Evolutionary conservation across 2,113 vertebrate genomes (phyloP), one percentile per base, ranked within the genome.

Genomic region (Seriola dumerili): DNA sequence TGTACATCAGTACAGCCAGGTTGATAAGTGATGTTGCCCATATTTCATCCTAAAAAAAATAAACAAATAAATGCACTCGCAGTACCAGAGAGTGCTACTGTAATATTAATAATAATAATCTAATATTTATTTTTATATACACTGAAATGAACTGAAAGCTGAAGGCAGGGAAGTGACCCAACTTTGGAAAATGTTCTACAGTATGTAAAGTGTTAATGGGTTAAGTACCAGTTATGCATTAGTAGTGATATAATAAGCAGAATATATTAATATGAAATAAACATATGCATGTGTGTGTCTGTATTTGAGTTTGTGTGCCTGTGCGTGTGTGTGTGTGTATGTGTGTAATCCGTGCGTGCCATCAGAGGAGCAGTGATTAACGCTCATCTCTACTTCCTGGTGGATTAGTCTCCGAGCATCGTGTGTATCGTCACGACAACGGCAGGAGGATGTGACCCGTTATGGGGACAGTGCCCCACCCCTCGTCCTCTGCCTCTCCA

Each of bases 261-360:
- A 72, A 42, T 67, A 21, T 40, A 40, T 21, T n/a, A 16, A 7
- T 57, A 70, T 54, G n/a, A 29, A 29, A 40, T 36, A 29, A 46
- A 52, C 19, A 55, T 17, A 36, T 44, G 14, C 13, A 54, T 62
- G 21, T 68, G 40, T 80, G 64, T 48, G 23, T 72, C 4, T 40
- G 44, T 9, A n/a, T 81, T 16, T 66, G 58, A 38, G 69, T 29
- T 66, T 36, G 38, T 76, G 70, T 36, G 69, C 46, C 63, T 75
- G 46, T 42, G 19, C 13, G 44, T 67, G 21, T 68, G 40, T 80
- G 70, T 50, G 25, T 72, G 66, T 36, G 29, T 36, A 65, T 44
- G 70, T 55, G 69, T 76, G 48, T 81, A 92, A 91, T 87, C 82
- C 76, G 59, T 91, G 80, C 76, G 78, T 89, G 90, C 66, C 19